These are phyloP conservation scores for Sisor rabdophorus DNA, from an alignment of 2,113 vertebrate genomes.

Conservation along the genomic window DNA sequence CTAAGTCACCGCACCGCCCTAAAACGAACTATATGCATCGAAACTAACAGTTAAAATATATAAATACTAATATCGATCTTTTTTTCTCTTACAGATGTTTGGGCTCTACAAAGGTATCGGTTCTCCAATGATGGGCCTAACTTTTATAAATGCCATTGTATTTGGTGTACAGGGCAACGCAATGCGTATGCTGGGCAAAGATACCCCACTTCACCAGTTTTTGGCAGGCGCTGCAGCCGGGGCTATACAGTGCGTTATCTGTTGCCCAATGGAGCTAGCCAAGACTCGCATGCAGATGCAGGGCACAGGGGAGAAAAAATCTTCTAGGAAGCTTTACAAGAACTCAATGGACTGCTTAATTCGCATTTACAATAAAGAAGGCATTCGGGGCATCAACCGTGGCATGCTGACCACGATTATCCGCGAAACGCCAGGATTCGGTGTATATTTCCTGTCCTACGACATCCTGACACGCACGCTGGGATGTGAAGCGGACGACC, in stretches of 20 bases:
- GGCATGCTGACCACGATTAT: conserved; percentile 79
- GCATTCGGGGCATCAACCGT: conserved; percentile 74
- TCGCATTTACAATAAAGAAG: conserved; percentile 78
- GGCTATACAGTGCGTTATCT: conserved; percentile 78
- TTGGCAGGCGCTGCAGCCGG: conserved; percentile 76
- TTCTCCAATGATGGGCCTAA: conserved; percentile 83
- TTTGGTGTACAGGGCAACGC: conserved; percentile 81
- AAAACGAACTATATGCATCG: too few relatives aligned
- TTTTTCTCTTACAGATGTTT: conserved; percentile 61
- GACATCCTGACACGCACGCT: conserved; percentile 75
- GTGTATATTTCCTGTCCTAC: conserved; percentile 82
- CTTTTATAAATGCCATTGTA: conserved; percentile 83
- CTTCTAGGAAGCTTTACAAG: conserved; percentile 71
- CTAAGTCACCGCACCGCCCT: too few relatives aligned
- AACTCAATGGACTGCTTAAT: conserved; percentile 80
- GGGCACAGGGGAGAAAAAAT: conserved; percentile 71
- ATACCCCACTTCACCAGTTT: conserved; percentile 80
- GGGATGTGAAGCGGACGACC: conserved; percentile 76
- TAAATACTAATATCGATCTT: too few relatives aligned
- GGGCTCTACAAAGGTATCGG: conserved; percentile 83
- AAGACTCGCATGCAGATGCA: conserved; percentile 86
- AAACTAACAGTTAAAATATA: too few relatives aligned
- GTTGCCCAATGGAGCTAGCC: conserved; percentile 83
- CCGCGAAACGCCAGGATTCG: conserved; percentile 81
- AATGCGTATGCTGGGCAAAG: conserved; percentile 71